Conservation (phyloP, 2,113 vertebrate species). For the Epinephelus cyanopodus region DNA sequence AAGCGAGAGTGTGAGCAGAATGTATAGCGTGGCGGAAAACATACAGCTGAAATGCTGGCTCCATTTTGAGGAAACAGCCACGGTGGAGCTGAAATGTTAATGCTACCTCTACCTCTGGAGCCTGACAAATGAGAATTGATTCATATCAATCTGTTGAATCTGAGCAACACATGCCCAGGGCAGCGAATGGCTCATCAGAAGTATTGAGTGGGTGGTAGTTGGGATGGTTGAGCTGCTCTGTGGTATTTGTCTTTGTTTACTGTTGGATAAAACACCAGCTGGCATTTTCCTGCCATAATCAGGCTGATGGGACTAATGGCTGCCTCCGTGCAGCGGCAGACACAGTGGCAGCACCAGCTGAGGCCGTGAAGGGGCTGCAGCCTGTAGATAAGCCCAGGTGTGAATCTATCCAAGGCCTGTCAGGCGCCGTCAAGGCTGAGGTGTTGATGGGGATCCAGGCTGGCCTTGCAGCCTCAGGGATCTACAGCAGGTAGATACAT, state of each 20-base stretch:
- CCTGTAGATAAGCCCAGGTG: constrained; percentile 77
- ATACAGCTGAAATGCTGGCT: constrained; percentile 57
- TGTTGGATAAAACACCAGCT: constrained; percentile 76
- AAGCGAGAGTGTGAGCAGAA: constrained; percentile 72
- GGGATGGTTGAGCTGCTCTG: constrained; percentile 61
- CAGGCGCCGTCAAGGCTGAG: constrained; percentile 60
- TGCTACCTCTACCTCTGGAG: constrained; percentile 51
- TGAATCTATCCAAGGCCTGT: constrained; percentile 66
- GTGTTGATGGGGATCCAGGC: constrained; percentile 81
- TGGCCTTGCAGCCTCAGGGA: constrained; percentile 61
- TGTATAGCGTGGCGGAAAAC: constrained; percentile 59
- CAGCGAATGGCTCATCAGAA: constrained; percentile 61
- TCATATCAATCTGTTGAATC: constrained; percentile 78
- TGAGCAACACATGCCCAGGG: constrained; percentile 69
- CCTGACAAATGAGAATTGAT: constrained; percentile 68
- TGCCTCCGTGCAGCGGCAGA: constrained; percentile 51
- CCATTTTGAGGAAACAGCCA: constrained; percentile 60
- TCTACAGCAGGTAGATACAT: constrained; percentile 44
- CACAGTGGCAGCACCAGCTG: constrained; percentile 66
- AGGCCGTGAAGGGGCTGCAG: constrained; percentile 56
- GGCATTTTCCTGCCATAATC: constrained; percentile 72
- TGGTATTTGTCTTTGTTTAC: constrained; percentile 77
- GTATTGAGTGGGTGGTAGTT: constrained; percentile 71
- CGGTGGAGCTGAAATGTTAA: constrained; percentile 65
- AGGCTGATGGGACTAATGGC: constrained; percentile 71